A percentile compares a stretch with the other conserved stretches of the same genome.
Evolutionary conservation across 2,113 vertebrate genomes (phyloP).

Genomic region (Natator depressus): DNA sequence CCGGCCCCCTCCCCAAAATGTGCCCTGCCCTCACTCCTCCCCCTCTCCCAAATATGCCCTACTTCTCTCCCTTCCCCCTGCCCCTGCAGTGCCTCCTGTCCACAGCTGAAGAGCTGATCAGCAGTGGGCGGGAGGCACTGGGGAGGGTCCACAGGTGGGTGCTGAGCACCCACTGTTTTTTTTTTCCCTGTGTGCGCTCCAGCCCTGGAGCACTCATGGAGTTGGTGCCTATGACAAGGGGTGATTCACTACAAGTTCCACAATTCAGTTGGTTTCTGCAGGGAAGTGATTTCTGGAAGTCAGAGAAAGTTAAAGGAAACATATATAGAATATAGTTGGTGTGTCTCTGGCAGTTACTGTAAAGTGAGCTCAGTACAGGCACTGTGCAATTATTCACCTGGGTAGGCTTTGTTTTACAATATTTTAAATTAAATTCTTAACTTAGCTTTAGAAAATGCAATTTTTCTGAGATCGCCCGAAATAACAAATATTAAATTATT

Average conservation of each 20-base stretch:
- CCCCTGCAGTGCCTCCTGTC: too few species aligned
- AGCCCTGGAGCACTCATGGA: too few species aligned
- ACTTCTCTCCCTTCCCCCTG: too few species aligned
- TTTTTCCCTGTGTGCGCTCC: too few species aligned
- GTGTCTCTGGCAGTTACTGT: background rate
- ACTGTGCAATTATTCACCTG: background rate
- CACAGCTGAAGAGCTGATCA: too few species aligned
- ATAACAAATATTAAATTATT: background rate
- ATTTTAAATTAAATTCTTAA: background rate
- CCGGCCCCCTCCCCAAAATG: too few species aligned
- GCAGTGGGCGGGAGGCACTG: too few species aligned
- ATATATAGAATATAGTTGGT: background rate
- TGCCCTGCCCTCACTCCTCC: too few species aligned
- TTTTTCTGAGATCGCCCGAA: background rate
- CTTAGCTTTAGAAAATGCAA: background rate
- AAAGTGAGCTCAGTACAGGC: background rate
- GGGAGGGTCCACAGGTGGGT: too few species aligned
- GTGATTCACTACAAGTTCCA: background rate
- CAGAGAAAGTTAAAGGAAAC: background rate
- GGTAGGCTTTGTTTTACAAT: background rate
- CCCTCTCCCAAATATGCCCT: too few species aligned
- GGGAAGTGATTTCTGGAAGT: background rate
- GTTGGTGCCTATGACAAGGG: fast-evolving
- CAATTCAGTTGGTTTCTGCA: background rate
- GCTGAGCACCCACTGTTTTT: too few species aligned